These are phyloP conservation scores for Alentia gelatinosa DNA, from an alignment of 2,888 invertebrate species.

Conservation along the genomic window DNA sequence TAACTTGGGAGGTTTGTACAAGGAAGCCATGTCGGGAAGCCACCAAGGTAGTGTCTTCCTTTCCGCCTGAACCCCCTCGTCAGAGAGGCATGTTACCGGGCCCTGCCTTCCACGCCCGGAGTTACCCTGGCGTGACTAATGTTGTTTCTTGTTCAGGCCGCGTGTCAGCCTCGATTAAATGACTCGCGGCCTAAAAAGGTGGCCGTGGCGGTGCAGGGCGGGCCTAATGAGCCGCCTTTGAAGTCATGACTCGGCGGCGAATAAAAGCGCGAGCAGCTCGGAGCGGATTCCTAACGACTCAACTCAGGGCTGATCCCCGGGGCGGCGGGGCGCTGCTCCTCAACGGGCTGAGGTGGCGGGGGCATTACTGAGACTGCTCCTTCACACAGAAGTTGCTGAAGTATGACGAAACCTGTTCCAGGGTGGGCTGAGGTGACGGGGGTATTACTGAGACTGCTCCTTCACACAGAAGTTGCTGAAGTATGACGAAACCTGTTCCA, in stretches of 20 bases:
- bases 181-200: neutral
- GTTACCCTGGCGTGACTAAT: constrained; percentile 10
- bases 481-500: no score
- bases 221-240: neutral
- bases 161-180: constrained; percentile 21
- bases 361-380: no score
- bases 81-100: neutral
- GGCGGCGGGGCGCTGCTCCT: neutral
- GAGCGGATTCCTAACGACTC: neutral
- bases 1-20: neutral
- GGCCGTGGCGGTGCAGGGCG: neutral
- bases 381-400: no score
- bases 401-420: no score
- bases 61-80: neutral
- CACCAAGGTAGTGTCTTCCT: neutral
- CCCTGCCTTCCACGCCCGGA: neutral
- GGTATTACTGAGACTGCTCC: no score
- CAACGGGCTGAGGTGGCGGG: neutral
- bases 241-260: neutral
- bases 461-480: no score
- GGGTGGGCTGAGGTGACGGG: no score
- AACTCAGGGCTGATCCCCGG: neutral
- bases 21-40: neutral
- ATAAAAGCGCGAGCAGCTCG: neutral
- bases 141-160: neutral